Evolutionary conservation across 1,140 invertebrate species (phyloP), one percentile per base, ranked within the genome.

Genomic region (Drosophila biarmipes): DNA sequence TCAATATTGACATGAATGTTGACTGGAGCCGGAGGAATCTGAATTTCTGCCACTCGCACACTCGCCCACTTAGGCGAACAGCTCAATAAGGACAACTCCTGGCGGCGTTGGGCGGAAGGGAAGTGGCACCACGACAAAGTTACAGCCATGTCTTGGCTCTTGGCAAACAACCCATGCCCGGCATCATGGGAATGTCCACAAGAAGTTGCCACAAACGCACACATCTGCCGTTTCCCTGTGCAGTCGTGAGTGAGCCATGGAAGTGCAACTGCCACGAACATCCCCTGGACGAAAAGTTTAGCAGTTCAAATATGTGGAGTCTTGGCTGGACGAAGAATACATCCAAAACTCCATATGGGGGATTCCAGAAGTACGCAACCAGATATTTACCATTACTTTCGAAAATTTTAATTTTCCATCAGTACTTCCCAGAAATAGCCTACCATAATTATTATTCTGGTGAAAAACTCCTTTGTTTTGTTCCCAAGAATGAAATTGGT

Each of bases 1-100:
- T 89, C 84, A 89, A 89, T 89, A 89, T 89, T 89, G 80, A 89
- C 85, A 77, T 77, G 66, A 78, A 78, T 73, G 80, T 78, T 89
- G 67, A 72, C 82, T 71, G 75, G 71, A 57, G 55, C 34, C 69
- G 43, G 53, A 73, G 69, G 73, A 75, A 75, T 74, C 45, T 74
- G 53, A 63, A 63, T 73, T 71, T 54, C 56, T 73, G 57, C 56
- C 69, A 59, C 45, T 69, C 53, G 52, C 55, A 58, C 38, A 72
- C 40, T 71, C 38, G 40, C 59, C 53, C 68, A 58, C 19, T 51
- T 51, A 17, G 54, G 29, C 43, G 52, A 74, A 69, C 68, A 51
- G 72, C 72, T 73, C 49, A 73, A 73, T 73, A 55, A 73, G 69
- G 69, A 62, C 71, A 49, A 24, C 24, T 24, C 24, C 24, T 40